These are phyloP conservation scores for Nestor notabilis DNA, from an alignment of 2,113 vertebrate genomes.

Conservation along the genomic window DNA sequence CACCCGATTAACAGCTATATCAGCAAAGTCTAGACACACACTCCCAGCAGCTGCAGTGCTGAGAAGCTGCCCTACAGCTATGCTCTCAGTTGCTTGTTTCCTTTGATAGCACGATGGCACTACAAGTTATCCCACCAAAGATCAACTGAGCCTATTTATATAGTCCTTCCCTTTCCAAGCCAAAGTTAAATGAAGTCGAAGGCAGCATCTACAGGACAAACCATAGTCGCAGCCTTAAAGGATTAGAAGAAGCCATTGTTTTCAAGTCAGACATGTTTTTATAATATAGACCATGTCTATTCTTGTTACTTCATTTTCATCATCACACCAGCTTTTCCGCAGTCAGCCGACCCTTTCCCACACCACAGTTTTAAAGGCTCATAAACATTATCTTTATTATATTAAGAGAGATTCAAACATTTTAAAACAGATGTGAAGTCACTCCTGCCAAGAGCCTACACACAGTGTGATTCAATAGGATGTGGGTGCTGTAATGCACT, in stretches of 20 bases:
- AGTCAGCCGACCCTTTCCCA: conserved; percentile 44
- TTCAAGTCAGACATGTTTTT: conserved; percentile 34
- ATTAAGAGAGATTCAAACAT: conserved; percentile 44
- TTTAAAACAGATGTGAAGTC: conserved; percentile 45
- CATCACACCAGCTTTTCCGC: conserved; percentile 33
- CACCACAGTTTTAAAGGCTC: conserved; percentile 44
- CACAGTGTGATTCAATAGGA: conserved; percentile 23
- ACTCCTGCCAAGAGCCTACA: conserved; percentile 32
- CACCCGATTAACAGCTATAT: neutral
- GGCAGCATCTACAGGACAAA: neutral
- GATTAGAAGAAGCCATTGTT: conserved; percentile 21
- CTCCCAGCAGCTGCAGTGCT: neutral
- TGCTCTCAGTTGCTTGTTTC: neutral
- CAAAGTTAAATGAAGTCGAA: conserved; percentile 10
- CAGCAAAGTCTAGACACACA: neutral
- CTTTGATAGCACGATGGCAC: neutral
- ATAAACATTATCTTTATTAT: conserved; percentile 57
- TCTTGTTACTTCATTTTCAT: conserved; percentile 36
- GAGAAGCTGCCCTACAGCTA: conserved; percentile 15
- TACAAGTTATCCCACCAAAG: neutral
- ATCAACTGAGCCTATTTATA: neutral
- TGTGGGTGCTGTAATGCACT: conserved; percentile 52
- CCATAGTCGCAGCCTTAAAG: neutral
- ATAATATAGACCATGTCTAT: conserved; percentile 14
- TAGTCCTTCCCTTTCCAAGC: neutral